These are phyloP conservation scores for Papilio protenor DNA, from an alignment of 2,888 invertebrate genomes.

Conservation along the genomic window DNA sequence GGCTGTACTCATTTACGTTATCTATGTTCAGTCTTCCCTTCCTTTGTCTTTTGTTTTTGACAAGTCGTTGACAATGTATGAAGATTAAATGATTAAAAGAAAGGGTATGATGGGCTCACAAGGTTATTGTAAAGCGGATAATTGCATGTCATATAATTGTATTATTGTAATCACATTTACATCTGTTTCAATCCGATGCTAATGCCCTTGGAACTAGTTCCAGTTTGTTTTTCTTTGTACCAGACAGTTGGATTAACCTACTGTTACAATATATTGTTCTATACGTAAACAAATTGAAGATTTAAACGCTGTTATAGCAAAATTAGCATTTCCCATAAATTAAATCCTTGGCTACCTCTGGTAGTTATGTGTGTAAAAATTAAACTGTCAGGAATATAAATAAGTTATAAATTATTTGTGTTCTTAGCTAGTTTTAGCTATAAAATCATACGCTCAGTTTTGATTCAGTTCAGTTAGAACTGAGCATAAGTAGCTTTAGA, in stretches of 20 bases:
- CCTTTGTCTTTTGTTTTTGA: background rate
- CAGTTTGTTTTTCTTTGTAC: background rate
- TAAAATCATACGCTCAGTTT: no score
- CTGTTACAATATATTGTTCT: background rate
- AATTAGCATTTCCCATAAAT: no score
- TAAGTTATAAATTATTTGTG: no score
- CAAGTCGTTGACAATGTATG: background rate
- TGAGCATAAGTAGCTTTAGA: no score
- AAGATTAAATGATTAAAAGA: constrained; percentile 17
- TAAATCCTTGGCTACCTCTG: no score
- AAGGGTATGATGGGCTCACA: constrained; percentile 12
- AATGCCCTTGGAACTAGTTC: constrained; percentile 26
- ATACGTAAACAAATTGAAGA: no score
- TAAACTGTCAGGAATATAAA: no score
- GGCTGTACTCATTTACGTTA: no score
- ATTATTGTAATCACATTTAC: constrained; percentile 36
- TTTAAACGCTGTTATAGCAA: background rate
- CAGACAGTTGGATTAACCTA: background rate
- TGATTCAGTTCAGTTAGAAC: no score
- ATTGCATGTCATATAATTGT: constrained; percentile 31
- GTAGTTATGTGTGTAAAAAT: no score
- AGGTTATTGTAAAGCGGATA: constrained; percentile 30
- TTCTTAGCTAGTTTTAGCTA: no score
- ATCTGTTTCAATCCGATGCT: background rate
- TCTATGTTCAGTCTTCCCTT: no score